These are phyloP conservation scores for Trigoniulus corallinus DNA, from an alignment of 1,140 invertebrate species.

Conservation along the genomic window DNA sequence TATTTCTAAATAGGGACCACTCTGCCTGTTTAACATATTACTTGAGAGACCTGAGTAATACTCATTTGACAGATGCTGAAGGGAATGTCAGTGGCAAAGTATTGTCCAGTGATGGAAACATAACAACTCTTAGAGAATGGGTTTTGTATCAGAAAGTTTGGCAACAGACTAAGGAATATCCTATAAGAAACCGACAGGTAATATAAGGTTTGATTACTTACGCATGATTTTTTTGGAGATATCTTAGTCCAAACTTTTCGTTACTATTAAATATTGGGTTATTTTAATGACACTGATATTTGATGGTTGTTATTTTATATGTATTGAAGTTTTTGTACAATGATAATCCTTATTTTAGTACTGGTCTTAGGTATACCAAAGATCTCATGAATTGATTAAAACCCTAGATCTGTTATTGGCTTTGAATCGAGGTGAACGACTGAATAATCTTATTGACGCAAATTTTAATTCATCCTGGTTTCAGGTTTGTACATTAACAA, in stretches of 20 bases:
- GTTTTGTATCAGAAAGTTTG: not conserved
- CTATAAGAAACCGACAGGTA: not conserved
- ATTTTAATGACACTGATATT: slow-evolving; percentile 2
- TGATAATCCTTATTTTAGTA: no score
- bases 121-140: not conserved
- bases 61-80: not conserved
- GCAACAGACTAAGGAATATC: not conserved
- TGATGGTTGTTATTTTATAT: no score
- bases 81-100: not conserved
- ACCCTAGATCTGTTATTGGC: slow-evolving; percentile 35
- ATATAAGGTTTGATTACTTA: not conserved
- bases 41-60: slow-evolving; percentile 13
- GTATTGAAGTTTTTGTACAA: no score
- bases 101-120: not conserved
- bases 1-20: slow-evolving; percentile 29
- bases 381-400: slow-evolving; percentile 34
- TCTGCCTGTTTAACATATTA: slow-evolving; percentile 37
- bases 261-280: not conserved
- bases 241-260: not conserved
- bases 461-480: slow-evolving; percentile 27
- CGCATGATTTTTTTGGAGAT: not conserved
- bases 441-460: slow-evolving; percentile 34
- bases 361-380: slow-evolving; percentile 27
- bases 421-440: slow-evolving; percentile 34
- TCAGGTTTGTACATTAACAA: no score